phyloP scores from a whole-genome alignment of 1,140 invertebrate genomes.

The Panulirus ornatus region DNA sequence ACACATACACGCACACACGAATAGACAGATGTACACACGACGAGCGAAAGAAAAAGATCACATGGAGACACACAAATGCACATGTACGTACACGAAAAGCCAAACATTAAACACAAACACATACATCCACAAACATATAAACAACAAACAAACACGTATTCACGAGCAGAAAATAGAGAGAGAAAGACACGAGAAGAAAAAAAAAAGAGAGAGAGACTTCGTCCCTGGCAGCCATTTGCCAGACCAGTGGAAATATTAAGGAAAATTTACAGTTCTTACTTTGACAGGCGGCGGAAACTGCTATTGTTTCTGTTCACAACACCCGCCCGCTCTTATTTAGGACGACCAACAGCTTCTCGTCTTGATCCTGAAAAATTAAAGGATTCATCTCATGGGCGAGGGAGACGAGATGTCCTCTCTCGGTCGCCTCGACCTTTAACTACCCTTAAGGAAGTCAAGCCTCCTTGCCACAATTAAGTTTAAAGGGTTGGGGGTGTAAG shows the following conservation, averaged over 20 bases:
- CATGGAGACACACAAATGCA: neutral
- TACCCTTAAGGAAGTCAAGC: too few species aligned
- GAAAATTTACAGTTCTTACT: conserved; percentile 54
- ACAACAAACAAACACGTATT: neutral
- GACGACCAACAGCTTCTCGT: conserved; percentile 19
- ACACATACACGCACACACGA: neutral
- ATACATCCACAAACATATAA: neutral
- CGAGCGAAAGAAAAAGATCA: too few species aligned
- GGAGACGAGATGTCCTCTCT: too few species aligned
- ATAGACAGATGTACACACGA: too few species aligned
- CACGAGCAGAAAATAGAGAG: neutral
- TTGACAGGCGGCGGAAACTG: conserved; percentile 55
- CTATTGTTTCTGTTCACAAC: conserved; percentile 57
- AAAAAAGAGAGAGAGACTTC: neutral
- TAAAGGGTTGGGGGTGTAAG: too few species aligned
- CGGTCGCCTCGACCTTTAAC: too few species aligned
- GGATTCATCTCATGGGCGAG: conserved; percentile 36
- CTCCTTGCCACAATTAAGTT: too few species aligned
- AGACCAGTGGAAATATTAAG: conserved; percentile 62
- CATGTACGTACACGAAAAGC: neutral
- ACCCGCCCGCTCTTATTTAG: conserved; percentile 53
- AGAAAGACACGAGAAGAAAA: conserved; percentile 9
- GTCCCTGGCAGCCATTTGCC: conserved; percentile 53
- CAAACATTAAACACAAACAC: neutral
- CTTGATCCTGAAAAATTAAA: conserved; percentile 25